Evolutionary conservation across 2,797 vertebrate species (phyloP), one percentile per base, ranked within the genome.

Genomic region (Molossus alvarezi): DNA sequence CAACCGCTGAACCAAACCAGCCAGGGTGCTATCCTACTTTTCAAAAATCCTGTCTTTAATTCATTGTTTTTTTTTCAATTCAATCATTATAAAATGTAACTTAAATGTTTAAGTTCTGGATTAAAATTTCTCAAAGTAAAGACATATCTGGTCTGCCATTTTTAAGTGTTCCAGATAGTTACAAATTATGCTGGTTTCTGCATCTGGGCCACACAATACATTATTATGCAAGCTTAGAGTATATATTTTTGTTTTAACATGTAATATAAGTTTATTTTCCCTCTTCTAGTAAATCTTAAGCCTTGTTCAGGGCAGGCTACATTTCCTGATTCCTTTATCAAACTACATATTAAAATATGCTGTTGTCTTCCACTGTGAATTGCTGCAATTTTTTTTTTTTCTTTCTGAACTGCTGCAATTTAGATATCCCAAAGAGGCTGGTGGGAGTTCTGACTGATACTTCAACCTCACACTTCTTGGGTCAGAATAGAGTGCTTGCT

Each of bases 311-410:
- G 37, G 57, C 3, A 94, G 77, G 21, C 13, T 75, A 25, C 62
- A 65, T 81, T 92, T 92, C 13, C 29, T 88, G 37, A 37, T 88
- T 94, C 57, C 48, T 91, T 90, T 89, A 60, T 94, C 55, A 79
- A 90, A 13, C 23, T 82, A 4, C 41, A 4, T 55, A 65, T 90
- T 86, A 88, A 82, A 90, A 76, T 80, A 29, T n/a, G 48, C 48
- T 88, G n/a, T 88, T 67, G 55, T 90, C 41, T 91, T 93, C 51
- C 33, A 89, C 0, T 93, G 17, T 88, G 77, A 94, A 45, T 77
- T 79, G 18, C 64, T 88, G 37, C 71, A 77, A 37, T 41, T 86
- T 51, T 65, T 53, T 53, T 33, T 55, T 55, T 55, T 55, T 45
- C 41, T 45, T 45, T 91, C 45, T 88, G 72, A 94, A 45, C 73